Percentiles rank a stretch among this genome's conserved stretches.
Conservation (phyloP, 2,888 invertebrate species). For the Dexiosoma caninum region DNA sequence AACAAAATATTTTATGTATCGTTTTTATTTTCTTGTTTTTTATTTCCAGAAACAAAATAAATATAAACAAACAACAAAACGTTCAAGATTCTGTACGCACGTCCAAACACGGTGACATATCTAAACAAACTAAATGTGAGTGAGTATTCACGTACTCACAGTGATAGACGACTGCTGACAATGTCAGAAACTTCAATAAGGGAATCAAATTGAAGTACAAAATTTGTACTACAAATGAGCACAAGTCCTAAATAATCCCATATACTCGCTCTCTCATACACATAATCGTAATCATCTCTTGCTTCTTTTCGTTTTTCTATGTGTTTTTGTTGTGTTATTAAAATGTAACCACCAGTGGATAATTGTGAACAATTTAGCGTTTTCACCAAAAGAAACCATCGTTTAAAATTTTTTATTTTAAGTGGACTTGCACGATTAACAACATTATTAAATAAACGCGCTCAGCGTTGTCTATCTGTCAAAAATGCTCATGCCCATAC, state of each 20-base stretch:
- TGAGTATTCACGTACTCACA: conserved; percentile 5
- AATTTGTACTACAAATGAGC: conserved; percentile 47
- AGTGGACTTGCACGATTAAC: too few relatives aligned
- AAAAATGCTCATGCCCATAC: too few relatives aligned
- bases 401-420: too few relatives aligned
- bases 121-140: conserved; percentile 59
- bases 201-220: conserved; percentile 54
- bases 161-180: conserved; percentile 56
- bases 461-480: too few relatives aligned
- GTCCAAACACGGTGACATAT: conserved; percentile 57
- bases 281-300: conserved; percentile 12
- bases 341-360: conserved; percentile 43
- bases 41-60: background rate
- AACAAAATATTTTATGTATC: conserved; percentile 6
- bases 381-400: background rate
- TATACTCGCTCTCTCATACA: background rate
- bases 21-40: background rate
- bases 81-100: conserved; percentile 34
- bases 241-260: conserved; percentile 38
- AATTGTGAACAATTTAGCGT: background rate
- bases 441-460: too few relatives aligned
- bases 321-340: background rate
- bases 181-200: conserved; percentile 58
- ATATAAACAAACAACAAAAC: conserved; percentile 48
- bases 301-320: conserved; percentile 19